Evolutionary conservation across 2,797 vertebrate species (phyloP), one percentile per base, ranked within the genome.

Genomic region (Acipenser oxyrinchus): DNA sequence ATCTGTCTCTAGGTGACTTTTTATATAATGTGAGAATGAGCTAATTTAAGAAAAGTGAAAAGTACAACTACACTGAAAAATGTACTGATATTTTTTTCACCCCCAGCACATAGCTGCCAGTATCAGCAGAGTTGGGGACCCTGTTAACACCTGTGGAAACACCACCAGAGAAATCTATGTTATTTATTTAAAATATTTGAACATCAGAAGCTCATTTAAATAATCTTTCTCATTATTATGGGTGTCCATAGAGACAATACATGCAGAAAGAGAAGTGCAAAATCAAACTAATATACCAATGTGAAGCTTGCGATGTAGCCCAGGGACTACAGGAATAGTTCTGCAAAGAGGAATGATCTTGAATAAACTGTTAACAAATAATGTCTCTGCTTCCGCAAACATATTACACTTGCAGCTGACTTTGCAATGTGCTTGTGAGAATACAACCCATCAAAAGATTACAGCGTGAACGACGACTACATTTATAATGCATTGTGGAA

Each of bases 351-450:
- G 13, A 60, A 60, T 18, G 12, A 15, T 60, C 59, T 13, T 60
- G 18, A 60, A 15, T 60, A 60, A 60, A 60, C 13, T 12, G 59
- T n/a, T 60, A n/a, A 60, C 59, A 8, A 60, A 60, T 12, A 60
- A 12, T n/a, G 13, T 23, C 59, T 60, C 13, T n/a, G 59, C 59
- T 60, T n/a, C 59, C 13, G 4, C 59, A 60, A 23, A 60, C 59
- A 60, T 18, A 60, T 60, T 60, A 23, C 59, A 60, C 59, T 60
- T 18, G 8, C 53, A 60, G 11, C 10, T 60, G 59, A 60, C 59
- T 10, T 60, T 18, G 6, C 12, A 60, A 18, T 60, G 59, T 60
- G 59, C 59, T 60, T 23, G 59, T 60, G 13, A 60, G 59, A 12
- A 60, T 18, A n/a, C 59, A 13, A 8, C 59, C 9, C 13, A 18